Conservation (phyloP, 2,888 invertebrate genomes). For the Perdita meconis region DNA sequence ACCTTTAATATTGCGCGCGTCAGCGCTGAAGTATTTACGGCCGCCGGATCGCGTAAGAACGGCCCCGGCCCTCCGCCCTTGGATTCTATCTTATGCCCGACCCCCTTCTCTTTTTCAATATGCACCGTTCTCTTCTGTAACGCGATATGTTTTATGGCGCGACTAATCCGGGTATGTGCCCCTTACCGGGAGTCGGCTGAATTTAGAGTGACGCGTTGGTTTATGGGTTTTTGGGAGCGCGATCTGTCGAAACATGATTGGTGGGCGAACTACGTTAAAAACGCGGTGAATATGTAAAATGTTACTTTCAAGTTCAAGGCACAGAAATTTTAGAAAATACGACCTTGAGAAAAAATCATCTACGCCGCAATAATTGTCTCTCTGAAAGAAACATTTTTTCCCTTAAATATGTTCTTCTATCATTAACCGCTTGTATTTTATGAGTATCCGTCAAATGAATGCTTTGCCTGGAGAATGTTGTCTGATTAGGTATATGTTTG, state of each 20-base stretch:
- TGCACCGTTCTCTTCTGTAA: conserved; percentile 29
- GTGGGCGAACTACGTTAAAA: background rate
- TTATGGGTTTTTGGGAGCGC: background rate
- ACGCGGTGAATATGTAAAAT: too few species aligned
- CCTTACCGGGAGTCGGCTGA: background rate
- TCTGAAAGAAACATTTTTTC: too few species aligned
- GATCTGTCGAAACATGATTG: too few species aligned
- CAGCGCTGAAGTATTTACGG: conserved; percentile 81
- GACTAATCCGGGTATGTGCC: background rate
- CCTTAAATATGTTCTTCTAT: too few species aligned
- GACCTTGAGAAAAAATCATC: too few species aligned
- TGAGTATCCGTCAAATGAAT: too few species aligned
- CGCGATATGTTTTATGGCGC: conserved; percentile 25
- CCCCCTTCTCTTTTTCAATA: conserved; percentile 48
- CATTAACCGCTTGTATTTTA: too few species aligned
- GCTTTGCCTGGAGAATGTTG: too few species aligned
- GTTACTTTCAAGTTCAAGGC: too few species aligned
- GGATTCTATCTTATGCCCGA: conserved; percentile 37
- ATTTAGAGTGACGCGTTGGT: background rate
- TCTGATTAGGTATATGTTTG: too few species aligned
- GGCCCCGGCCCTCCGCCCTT: conserved; percentile 33
- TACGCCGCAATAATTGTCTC: too few species aligned
- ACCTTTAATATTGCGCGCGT: conserved; percentile 82
- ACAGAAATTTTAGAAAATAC: too few species aligned
- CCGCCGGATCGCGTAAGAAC: conserved; percentile 65